phyloP scores from a whole-genome alignment of 2,888 invertebrate species.

The Palloptera scutellata region DNA sequence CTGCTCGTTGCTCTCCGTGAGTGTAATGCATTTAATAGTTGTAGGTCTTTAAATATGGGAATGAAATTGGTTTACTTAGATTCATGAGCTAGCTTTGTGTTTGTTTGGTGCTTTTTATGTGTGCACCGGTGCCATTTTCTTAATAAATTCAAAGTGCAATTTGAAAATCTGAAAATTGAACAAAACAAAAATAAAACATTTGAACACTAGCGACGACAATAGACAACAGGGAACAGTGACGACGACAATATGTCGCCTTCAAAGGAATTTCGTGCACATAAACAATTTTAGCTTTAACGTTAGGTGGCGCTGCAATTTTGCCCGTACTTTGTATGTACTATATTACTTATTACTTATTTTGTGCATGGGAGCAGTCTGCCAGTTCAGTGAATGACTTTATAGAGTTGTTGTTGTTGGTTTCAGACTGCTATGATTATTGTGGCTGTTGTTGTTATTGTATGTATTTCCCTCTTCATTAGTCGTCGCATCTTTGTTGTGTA shows the following conservation, averaged over 20 bases:
- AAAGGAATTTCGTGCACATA: conserved; percentile 5
- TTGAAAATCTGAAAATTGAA: background rate
- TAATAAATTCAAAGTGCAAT: background rate
- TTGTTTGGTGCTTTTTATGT: background rate
- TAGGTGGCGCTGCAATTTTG: background rate
- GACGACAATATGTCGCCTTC: conserved; percentile 17
- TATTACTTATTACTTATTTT: background rate
- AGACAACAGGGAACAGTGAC: background rate
- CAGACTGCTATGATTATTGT: too few relatives aligned
- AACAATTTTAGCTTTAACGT: background rate
- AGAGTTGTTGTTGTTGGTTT: background rate
- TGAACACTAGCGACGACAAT: background rate
- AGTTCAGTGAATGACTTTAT: background rate
- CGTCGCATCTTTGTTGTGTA: too few relatives aligned
- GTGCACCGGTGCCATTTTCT: too few relatives aligned
- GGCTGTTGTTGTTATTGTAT: too few relatives aligned
- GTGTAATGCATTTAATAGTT: background rate
- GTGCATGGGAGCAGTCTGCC: background rate
- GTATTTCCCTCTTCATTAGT: too few relatives aligned
- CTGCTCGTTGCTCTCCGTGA: background rate
- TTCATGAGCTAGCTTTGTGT: background rate
- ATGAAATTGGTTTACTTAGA: background rate
- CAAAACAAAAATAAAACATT: background rate
- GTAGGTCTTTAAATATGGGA: background rate
- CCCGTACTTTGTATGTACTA: too few relatives aligned